Evolutionary conservation across 2,888 invertebrate genomes (phyloP), one percentile per base, ranked within the genome.

Genomic region (Phalera bucephala): DNA sequence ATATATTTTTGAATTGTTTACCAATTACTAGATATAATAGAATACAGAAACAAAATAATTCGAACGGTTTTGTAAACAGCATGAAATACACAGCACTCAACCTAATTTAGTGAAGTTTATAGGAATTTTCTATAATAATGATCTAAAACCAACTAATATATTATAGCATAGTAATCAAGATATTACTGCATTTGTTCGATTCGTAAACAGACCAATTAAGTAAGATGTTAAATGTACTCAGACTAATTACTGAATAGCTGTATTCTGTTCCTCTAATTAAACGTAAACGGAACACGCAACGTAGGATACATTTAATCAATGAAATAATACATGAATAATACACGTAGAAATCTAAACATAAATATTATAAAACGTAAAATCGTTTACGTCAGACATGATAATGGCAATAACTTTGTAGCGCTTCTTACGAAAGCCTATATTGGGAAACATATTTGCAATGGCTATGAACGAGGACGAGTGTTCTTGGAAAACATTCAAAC

Each of bases 221-320:
- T 27, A 31, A 19, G 19, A 21, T 23, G 13, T 58, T 45, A 45
- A 32, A 33, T 46, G 40, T 40, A 22, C 12, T 9, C 32, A 36
- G 38, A 30, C 31, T 36, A 15, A 44, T 23, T 11, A 20, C 4
- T 21, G 26, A 38, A 21, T 31, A 37, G 35, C 42, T 45, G 40
- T 50, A 30, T 36, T 35, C 27, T 33, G 36, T 15, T 20, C 25
- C 37, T 37, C n/a, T 55, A 59, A 55, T 52, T 44, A 32, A 40
- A 34, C 17, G 33, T 42, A 26, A 39, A 30, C 19, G 31, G 35
- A 39, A 33, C 44, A 51, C 35, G 47, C 57, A 38, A 36, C 43
- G 25, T 21, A 31, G 40, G n/a, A n/a, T n/a, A 17, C 3, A 17
- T 3, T 5, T 11, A 31, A 55, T 46, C 39, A 55, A 40, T 50